phyloP scores from a whole-genome alignment of 1,140 invertebrate genomes.

The Brachionus plicatilis region DNA sequence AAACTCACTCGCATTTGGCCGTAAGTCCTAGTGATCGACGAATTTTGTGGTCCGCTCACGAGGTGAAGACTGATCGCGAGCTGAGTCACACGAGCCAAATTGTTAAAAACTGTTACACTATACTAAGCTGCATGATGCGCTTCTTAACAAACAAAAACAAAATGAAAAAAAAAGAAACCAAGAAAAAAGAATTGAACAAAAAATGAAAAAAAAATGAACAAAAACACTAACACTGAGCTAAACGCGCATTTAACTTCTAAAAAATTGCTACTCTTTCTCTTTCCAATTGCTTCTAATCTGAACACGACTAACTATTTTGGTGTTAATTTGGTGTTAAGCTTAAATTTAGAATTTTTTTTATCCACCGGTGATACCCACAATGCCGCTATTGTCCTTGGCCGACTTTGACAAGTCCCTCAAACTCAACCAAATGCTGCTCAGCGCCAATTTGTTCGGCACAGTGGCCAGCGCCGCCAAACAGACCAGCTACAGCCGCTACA shows the following conservation, averaged over 20 bases:
- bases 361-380: slow-evolving; percentile 4
- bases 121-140: neutral
- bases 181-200: no score
- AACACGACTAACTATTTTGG: neutral
- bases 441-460: neutral
- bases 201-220: no score
- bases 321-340: neutral
- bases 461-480: neutral
- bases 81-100: neutral
- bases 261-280: neutral
- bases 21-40: neutral
- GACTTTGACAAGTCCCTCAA: neutral
- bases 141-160: neutral
- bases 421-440: neutral
- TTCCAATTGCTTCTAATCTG: neutral
- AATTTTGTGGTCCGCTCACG: neutral
- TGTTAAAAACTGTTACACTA: neutral
- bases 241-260: neutral
- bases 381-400: neutral
- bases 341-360: neutral
- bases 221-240: neutral
- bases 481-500: slow-evolving; percentile 42
- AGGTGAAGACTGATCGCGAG: neutral
- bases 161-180: no score
- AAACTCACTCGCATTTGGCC: neutral